Percentiles rank a stretch among this genome's conserved stretches.
These are phyloP conservation scores for Peromyscus leucopus DNA, from an alignment of 2,113 vertebrate genomes.

Conservation along the genomic window DNA sequence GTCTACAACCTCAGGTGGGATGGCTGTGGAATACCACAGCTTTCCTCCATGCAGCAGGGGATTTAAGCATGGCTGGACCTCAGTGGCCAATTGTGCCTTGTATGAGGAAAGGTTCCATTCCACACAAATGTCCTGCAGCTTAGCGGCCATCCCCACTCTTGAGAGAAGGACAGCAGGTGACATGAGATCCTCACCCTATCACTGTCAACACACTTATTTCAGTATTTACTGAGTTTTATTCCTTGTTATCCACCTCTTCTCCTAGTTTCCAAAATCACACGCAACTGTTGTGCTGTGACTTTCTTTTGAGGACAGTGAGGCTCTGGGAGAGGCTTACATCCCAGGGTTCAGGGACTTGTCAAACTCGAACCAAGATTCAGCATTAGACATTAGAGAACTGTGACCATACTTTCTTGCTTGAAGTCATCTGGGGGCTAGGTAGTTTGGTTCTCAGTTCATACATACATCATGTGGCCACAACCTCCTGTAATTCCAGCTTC, in stretches of 20 bases:
- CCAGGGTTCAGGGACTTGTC: background rate
- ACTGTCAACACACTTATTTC: too few relatives aligned
- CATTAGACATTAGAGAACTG: background rate
- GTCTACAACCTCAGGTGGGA: background rate
- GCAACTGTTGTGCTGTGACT: background rate
- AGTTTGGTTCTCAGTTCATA: background rate
- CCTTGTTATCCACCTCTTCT: too few relatives aligned
- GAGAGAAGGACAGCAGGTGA: background rate
- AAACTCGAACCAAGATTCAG: background rate
- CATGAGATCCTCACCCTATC: background rate
- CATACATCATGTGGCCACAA: background rate
- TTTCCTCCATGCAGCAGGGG: background rate
- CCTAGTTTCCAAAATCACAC: background rate
- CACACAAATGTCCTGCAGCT: background rate
- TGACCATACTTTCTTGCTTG: background rate
- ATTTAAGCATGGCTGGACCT: background rate
- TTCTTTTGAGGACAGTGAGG: background rate
- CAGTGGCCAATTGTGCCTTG: background rate
- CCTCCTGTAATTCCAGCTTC: background rate
- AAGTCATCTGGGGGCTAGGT: background rate
- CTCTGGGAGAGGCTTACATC: background rate
- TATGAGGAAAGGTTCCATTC: too few relatives aligned
- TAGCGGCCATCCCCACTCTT: background rate
- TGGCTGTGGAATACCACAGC: background rate
- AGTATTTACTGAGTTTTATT: background rate